Base-by-base conservation (phyloP, 2,113 vertebrate genomes). In the Bubo scandiacus region DNA sequence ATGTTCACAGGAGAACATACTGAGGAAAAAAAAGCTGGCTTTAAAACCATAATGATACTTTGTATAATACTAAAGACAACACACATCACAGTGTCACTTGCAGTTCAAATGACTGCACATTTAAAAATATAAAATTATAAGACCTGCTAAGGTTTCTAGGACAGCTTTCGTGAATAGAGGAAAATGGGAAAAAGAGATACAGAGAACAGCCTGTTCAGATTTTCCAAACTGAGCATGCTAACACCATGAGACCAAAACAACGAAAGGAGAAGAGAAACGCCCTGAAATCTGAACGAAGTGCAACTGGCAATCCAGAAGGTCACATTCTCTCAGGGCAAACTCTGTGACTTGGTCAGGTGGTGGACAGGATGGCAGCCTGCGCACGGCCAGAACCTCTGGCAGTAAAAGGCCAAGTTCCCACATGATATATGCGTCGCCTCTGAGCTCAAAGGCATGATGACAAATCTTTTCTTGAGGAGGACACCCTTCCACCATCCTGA, bases 261-360 rank as follows among this genome's bases (percentile, higher is more conserved):
- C 2, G 8, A 72, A 88, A 52, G 0, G 0, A 74, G 40, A 29
- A 2, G 3, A 79, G 17, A 75, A 63, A 49, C 0, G 36, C 32
- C 40, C 63, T 78, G 83, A 77, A 85, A 73, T 22, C n/a, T 58
- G 36, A 72, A 70, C 2, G 4, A 72, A 66, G 43, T 13, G 6
- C 32, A 87, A n/a, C 65, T 87, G 66, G 51, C 19, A 62, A 36
- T 63, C 52, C 34, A 82, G 59, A 40, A 62, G 40, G 74, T 67
- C 62, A 65, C 19, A 45, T n/a, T 71, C 21, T 62, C 57, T 55
- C 45, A 43, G 21, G 43, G 68, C 32, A 63, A 79, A 87, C 12
- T 43, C 42, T 36, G 26, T 38, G 57, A 30, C 27, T 57, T 40
- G 23, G 18, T 12, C 49, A 77, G 68, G 36, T 42, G 22, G 59